phyloP scores from a whole-genome alignment of 2,888 invertebrate genomes.

The Cephus rjabovi region DNA sequence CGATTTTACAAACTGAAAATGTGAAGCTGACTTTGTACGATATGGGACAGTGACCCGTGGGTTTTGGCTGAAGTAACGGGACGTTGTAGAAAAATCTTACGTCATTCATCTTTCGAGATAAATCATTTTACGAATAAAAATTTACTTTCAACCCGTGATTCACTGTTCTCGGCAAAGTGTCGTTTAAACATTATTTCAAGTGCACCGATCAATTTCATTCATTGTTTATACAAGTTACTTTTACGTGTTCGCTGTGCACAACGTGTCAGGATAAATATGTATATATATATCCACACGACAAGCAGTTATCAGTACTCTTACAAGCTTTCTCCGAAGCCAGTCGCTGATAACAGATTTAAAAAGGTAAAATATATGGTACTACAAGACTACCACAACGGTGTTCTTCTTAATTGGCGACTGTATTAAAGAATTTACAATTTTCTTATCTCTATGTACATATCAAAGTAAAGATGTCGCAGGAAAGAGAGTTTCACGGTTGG shows the following conservation, averaged over 20 bases:
- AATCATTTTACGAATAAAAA: neutral
- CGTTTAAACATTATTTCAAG: neutral
- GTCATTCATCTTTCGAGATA: neutral
- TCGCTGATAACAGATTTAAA: neutral
- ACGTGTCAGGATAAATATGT: neutral
- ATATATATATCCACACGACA: neutral
- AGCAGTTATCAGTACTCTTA: neutral
- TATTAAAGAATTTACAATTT: neutral
- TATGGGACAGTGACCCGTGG: slow-evolving; percentile 1
- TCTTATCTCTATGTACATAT: neutral
- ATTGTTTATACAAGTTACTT: neutral
- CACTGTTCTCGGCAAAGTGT: neutral
- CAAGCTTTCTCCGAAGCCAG: neutral
- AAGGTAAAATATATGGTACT: neutral
- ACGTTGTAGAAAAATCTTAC: neutral
- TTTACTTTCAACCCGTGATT: neutral
- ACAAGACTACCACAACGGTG: neutral
- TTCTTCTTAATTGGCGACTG: neutral
- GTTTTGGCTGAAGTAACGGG: neutral
- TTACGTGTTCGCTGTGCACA: neutral
- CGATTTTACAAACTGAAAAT: neutral
- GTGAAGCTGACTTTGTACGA: neutral
- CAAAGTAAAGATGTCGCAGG: neutral
- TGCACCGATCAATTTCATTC: neutral
- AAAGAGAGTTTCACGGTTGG: neutral